Conservation (phyloP, 2,888 invertebrate species). For the Mimumesa dahlbomi region DNA sequence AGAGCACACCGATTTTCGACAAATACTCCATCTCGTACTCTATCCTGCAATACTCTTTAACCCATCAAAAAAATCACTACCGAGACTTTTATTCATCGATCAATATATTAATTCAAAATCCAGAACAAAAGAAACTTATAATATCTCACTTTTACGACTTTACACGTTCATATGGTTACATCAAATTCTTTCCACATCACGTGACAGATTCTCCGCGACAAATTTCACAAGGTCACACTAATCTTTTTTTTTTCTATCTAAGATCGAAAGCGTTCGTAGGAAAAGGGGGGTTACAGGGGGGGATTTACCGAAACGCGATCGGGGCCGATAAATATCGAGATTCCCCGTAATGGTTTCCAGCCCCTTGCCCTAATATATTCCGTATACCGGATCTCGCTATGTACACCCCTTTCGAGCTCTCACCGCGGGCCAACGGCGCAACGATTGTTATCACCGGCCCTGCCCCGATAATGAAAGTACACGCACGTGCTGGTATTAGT, state of each 20-base stretch:
- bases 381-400: constrained; percentile 52
- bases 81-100: too few species aligned
- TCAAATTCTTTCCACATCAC: too few species aligned
- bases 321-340: constrained; percentile 27
- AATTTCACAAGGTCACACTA: too few species aligned
- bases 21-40: too few species aligned
- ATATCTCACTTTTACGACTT: too few species aligned
- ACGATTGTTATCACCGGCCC: constrained; percentile 75
- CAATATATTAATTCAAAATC: too few species aligned
- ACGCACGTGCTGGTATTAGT: constrained; percentile 65
- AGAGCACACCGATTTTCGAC: constrained; percentile 51
- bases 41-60: too few species aligned
- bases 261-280: neutral
- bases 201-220: too few species aligned
- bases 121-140: too few species aligned
- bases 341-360: constrained; percentile 60
- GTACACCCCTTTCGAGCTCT: constrained; percentile 48
- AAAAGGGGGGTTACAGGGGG: neutral
- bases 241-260: neutral
- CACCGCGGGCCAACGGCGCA: constrained; percentile 61
- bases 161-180: too few species aligned
- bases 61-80: too few species aligned
- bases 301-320: constrained; percentile 30
- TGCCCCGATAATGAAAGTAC: constrained; percentile 75
- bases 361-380: constrained; percentile 63